Percentiles rank a stretch among this genome's conserved stretches.
These are phyloP conservation scores for Trachelipus rathkii DNA, from an alignment of 1,140 invertebrate species.

Conservation along the genomic window DNA sequence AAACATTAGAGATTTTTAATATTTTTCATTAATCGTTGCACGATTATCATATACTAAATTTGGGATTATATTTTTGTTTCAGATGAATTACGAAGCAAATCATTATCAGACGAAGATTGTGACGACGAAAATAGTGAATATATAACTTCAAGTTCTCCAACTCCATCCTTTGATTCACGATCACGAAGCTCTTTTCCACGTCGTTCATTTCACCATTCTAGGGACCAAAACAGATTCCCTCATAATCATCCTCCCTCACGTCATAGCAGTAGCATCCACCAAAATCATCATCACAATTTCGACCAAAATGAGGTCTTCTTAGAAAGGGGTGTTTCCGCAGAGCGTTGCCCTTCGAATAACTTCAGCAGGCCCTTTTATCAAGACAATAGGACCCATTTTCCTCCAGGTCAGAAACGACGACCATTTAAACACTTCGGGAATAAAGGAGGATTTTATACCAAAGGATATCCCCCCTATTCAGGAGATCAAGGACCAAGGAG, in stretches of 20 bases:
- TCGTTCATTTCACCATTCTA: neutral
- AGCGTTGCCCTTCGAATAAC: neutral
- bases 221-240: neutral
- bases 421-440: neutral
- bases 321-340: neutral
- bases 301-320: neutral
- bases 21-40: no score
- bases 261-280: neutral
- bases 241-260: neutral
- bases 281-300: no score
- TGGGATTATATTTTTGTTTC: neutral
- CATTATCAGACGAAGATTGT: neutral
- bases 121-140: neutral
- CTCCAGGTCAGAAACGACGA: constrained; percentile 1
- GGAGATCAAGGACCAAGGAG: neutral
- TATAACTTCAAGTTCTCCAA: neutral
- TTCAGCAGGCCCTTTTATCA: neutral
- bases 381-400: neutral
- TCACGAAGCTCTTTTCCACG: neutral
- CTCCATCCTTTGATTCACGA: neutral
- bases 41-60: no score
- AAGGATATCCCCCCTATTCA: neutral
- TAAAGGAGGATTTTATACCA: neutral
- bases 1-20: no score
- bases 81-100: neutral